A percentile compares a stretch with the other conserved stretches of the same genome.
phyloP scores from a whole-genome alignment of 2,888 invertebrate genomes.

The Invenusta paracnida region DNA sequence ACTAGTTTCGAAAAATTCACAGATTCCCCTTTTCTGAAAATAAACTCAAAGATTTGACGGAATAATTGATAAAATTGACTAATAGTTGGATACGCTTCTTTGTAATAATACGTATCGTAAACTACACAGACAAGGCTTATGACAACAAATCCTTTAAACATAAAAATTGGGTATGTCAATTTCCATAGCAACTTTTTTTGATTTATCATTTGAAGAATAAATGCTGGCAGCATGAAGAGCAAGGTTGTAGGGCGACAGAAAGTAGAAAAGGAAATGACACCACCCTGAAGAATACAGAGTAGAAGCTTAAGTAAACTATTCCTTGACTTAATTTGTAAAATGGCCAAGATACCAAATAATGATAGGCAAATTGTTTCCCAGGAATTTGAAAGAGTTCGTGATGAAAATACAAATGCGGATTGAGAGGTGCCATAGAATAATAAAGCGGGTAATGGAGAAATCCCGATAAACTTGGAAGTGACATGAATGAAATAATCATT shows the following conservation, averaged over 20 bases:
- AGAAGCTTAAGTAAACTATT: not conserved
- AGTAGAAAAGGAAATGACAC: not conserved
- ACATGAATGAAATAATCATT: not conserved
- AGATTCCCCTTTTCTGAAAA: not conserved
- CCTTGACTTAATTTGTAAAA: not conserved
- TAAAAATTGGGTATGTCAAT: not conserved
- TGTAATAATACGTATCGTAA: conserved; percentile 31
- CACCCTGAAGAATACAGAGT: not conserved
- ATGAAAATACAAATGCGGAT: not conserved
- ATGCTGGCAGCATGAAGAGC: not conserved
- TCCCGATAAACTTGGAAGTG: not conserved
- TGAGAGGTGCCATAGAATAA: not conserved
- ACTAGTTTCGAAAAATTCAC: not conserved
- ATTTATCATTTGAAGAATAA: not conserved
- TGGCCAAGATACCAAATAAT: conserved; percentile 3
- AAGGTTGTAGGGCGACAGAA: not conserved
- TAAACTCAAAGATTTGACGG: not conserved
- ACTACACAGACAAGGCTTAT: not conserved
- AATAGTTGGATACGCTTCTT: not conserved
- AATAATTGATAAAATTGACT: not conserved
- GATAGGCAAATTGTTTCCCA: conserved; percentile 36
- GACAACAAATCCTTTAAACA: not conserved
- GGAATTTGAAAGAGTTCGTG: conserved; percentile 17
- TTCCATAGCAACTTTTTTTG: not conserved
- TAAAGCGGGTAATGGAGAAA: not conserved